phyloP scores from a whole-genome alignment of 2,888 invertebrate genomes.

The Cenopis cana region DNA sequence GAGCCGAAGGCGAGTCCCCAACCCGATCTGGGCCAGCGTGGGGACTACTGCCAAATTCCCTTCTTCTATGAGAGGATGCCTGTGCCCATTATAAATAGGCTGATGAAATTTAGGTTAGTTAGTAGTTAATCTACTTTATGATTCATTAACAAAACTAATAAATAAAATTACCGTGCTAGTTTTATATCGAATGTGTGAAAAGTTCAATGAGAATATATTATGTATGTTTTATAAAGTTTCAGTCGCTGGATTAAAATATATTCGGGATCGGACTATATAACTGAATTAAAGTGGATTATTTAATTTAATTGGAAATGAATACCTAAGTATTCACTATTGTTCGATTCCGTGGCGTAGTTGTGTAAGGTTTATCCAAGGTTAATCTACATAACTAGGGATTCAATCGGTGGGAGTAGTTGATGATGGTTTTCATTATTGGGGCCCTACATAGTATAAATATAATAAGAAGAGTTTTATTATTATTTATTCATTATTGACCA shows the following conservation, averaged over 20 bases:
- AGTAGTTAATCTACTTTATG: too few species aligned
- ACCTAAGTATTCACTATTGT: not conserved
- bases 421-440: not conserved
- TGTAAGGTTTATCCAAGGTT: not conserved
- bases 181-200: not conserved
- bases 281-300: not conserved
- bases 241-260: not conserved
- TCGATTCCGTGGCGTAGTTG: not conserved
- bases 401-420: not conserved
- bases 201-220: too few species aligned
- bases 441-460: too few species aligned
- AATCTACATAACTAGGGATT: not conserved
- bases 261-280: not conserved
- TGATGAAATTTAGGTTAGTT: too few species aligned
- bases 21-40: too few species aligned
- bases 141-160: not conserved
- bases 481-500: too few species aligned
- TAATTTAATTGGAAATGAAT: not conserved
- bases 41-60: too few species aligned
- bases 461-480: too few species aligned
- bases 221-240: not conserved
- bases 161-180: conserved; percentile 3
- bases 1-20: too few species aligned
- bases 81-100: too few species aligned
- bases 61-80: too few species aligned